These are phyloP conservation scores for Hydroisotoma schaefferi DNA, from an alignment of 2,888 invertebrate species.

Conservation along the genomic window DNA sequence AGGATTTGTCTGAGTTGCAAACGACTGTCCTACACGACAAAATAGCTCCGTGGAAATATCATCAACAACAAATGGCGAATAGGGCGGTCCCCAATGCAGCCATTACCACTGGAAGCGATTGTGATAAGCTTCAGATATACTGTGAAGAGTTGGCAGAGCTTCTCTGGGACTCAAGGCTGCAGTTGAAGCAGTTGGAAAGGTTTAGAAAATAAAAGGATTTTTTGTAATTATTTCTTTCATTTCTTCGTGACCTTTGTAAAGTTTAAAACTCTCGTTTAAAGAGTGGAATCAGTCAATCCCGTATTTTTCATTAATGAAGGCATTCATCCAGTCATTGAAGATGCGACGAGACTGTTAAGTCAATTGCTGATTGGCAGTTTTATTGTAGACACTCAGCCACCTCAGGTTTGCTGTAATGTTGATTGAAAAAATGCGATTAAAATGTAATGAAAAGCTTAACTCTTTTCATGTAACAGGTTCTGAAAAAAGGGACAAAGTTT, in stretches of 20 bases:
- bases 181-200: conserved; percentile 29
- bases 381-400: conserved; percentile 37
- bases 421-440: neutral
- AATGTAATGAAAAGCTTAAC: neutral
- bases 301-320: too few species aligned
- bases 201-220: too few species aligned
- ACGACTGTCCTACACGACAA: too few species aligned
- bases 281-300: too few species aligned
- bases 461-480: conserved; percentile 9
- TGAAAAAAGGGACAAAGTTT: conserved; percentile 32
- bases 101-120: neutral
- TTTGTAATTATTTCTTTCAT: too few species aligned
- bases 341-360: conserved; percentile 13
- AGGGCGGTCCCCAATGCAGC: conserved; percentile 13
- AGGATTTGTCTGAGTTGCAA: too few species aligned
- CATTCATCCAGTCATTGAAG: conserved; percentile 5
- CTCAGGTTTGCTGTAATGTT: neutral
- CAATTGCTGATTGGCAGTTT: conserved; percentile 24
- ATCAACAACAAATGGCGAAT: conserved; percentile 37
- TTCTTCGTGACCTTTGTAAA: too few species aligned
- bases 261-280: too few species aligned
- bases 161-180: conserved; percentile 24
- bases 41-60: conserved; percentile 27
- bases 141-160: conserved; percentile 30
- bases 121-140: conserved; percentile 22